These are phyloP conservation scores for Cordilura impudica DNA, from an alignment of 2,888 invertebrate species.

Conservation along the genomic window DNA sequence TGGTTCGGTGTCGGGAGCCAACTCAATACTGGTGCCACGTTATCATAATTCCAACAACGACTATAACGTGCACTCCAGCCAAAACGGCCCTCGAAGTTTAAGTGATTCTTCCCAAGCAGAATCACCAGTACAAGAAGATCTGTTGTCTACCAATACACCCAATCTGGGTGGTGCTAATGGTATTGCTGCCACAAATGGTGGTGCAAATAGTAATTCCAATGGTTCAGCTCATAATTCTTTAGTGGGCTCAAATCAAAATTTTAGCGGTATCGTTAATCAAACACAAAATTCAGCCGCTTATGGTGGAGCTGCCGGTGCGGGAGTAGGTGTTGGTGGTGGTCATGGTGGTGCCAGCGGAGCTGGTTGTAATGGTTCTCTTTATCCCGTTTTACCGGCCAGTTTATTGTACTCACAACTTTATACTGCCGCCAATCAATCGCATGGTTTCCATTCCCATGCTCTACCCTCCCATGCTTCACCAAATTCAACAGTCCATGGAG, in stretches of 20 bases:
- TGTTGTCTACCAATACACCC: conserved; percentile 83
- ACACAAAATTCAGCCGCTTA: conserved; percentile 78
- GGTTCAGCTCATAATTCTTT: conserved; percentile 69
- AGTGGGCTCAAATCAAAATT: conserved; percentile 76
- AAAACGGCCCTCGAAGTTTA: conserved; percentile 85
- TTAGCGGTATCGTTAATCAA: conserved; percentile 80
- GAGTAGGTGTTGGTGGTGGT: conserved; percentile 64
- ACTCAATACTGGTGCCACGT: conserved; percentile 82
- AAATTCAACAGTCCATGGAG: conserved; percentile 82
- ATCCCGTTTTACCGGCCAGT: conserved; percentile 89
- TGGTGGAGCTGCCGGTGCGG: conserved; percentile 78
- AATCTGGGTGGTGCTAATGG: conserved; percentile 81
- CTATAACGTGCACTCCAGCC: conserved; percentile 80
- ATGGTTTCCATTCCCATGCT: conserved; percentile 85
- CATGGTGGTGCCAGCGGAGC: conserved; percentile 68
- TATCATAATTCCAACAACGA: conserved; percentile 82
- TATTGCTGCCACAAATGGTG: conserved; percentile 65
- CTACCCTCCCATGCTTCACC: conserved; percentile 82
- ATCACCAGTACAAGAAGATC: conserved; percentile 89
- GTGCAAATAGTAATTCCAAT: conserved; percentile 64
- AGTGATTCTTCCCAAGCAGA: conserved; percentile 91
- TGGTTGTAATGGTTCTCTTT: conserved; percentile 86
- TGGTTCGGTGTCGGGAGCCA: conserved; percentile 68
- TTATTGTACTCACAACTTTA: conserved; percentile 90
- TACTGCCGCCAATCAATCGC: conserved; percentile 87